phyloP scores from a whole-genome alignment of 92 coral and sea anemone species.

The Parazoanthus swiftii region DNA sequence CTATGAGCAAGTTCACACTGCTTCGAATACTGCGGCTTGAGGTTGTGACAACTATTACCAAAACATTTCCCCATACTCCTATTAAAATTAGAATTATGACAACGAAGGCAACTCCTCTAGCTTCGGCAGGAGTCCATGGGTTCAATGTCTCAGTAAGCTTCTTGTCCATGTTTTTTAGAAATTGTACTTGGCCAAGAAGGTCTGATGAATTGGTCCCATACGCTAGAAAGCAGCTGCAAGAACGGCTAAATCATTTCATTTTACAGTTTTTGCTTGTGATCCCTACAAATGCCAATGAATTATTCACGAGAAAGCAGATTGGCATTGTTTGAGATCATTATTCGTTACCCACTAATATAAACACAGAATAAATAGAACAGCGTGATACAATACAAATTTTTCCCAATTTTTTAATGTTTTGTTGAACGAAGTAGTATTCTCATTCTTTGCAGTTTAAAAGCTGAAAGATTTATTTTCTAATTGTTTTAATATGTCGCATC shows the following conservation, averaged over 20 bases:
- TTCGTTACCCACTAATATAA: background rate
- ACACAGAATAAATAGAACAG: background rate
- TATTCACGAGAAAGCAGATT: background rate
- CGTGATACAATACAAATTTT: background rate
- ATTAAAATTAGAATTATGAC: slow-evolving; percentile 40
- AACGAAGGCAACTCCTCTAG: background rate
- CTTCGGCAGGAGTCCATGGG: slow-evolving; percentile 20
- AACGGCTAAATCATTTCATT: background rate
- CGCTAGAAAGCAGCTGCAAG: background rate
- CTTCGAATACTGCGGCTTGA: slow-evolving; percentile 37
- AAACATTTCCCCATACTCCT: slow-evolving; percentile 45
- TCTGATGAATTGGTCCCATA: background rate
- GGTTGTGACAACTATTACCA: slow-evolving; percentile 44
- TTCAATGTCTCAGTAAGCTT: background rate
- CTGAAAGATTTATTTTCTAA: too few species aligned
- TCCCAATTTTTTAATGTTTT: too few species aligned
- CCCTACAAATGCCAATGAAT: background rate
- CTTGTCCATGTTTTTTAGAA: background rate
- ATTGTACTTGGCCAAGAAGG: too few species aligned
- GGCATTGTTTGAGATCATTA: background rate
- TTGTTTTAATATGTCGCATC: too few species aligned
- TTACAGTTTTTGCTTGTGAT: background rate
- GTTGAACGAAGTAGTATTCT: background rate
- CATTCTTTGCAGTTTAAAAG: background rate
- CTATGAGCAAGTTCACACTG: slow-evolving; percentile 46